Evolutionary conservation across 2,797 vertebrate species (phyloP), one percentile per base, ranked within the genome.

Genomic region (Gallinago solitaria): DNA sequence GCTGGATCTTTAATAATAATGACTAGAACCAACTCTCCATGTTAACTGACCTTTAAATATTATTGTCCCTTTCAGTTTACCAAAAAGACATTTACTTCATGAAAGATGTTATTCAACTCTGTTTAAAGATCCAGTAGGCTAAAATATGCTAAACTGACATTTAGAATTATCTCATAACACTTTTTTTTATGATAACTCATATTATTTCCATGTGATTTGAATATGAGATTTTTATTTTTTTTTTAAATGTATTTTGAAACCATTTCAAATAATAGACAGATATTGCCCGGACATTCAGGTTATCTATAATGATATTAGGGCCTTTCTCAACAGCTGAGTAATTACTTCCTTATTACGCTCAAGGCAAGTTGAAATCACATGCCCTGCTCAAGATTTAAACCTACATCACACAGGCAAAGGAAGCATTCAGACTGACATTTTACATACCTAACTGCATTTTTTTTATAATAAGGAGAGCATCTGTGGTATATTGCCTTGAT

Each of bases 121-220:
- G 60, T 92, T 97, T 97, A 93, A 96, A 97, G 96, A 98, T 97
- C 92, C 96, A 96, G 51, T 91, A 95, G 93, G 83, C 93, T 97
- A 95, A 98, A 97, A 97, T 98, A 97, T 96, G 97, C 93, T 97
- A 97, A 97, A 97, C 57, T 98, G 97, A 98, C 98, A 98, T 98
- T 98, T 97, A 97, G 95, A 97, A 97, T 98, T 96, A 98, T 97
- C 95, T 96, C 95, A 41, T 94, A 97, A 97, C 74, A 95, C 70
- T 43, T 43, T 91, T 95, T 95, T 91, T 92, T 87, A 94, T 90
- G 95, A 97, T 97, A 97, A 96, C 94, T 96, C 43, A 0, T 37
- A 95, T 95, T 96, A 97, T 98, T 98, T 97, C 93, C 96, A 94
- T 96, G 91, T 92, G 93, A 97, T 95, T 96, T 96, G 93, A 97